phyloP scores from a whole-genome alignment of 2,888 invertebrate species.

The Melanophora roralis region DNA sequence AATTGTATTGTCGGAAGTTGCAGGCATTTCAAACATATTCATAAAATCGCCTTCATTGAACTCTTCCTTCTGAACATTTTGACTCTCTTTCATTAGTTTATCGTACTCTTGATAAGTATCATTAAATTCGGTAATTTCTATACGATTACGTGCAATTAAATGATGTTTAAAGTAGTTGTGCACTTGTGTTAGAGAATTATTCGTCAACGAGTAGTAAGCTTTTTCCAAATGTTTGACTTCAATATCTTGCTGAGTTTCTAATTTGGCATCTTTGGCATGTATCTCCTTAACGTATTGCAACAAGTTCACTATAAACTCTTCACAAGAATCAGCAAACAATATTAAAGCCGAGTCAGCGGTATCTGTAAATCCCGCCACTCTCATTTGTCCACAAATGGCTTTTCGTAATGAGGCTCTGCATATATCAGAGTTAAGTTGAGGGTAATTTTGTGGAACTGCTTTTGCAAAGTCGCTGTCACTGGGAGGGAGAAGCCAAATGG shows the following conservation, averaged over 20 bases:
- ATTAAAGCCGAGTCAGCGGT: conserved; percentile 72
- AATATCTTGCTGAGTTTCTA: conserved; percentile 65
- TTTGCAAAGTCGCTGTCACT: conserved; percentile 72
- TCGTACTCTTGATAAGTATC: conserved; percentile 75
- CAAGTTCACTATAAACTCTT: conserved; percentile 73
- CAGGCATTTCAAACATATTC: conserved; percentile 73
- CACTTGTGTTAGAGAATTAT: conserved; percentile 72
- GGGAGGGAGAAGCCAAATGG: conserved; percentile 75
- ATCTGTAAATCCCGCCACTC: conserved; percentile 75
- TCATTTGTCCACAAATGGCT: conserved; percentile 74
- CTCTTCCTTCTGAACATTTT: conserved; percentile 73
- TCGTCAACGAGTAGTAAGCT: conserved; percentile 72
- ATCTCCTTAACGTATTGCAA: conserved; percentile 68
- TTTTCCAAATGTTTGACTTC: conserved; percentile 71
- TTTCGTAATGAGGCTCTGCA: conserved; percentile 72
- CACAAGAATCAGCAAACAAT: conserved; percentile 73
- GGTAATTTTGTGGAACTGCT: conserved; percentile 69
- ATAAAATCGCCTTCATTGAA: conserved; percentile 74
- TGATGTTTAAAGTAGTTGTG: conserved; percentile 76
- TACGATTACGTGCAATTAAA: conserved; percentile 72
- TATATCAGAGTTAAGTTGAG: conserved; percentile 68
- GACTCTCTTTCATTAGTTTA: conserved; percentile 76
- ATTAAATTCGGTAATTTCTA: conserved; percentile 74
- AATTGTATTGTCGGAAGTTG: conserved; percentile 61
- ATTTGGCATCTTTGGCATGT: conserved; percentile 63